phyloP scores from a whole-genome alignment of 2,113 vertebrate genomes.

The Cyprinodon brontotheroides region DNA sequence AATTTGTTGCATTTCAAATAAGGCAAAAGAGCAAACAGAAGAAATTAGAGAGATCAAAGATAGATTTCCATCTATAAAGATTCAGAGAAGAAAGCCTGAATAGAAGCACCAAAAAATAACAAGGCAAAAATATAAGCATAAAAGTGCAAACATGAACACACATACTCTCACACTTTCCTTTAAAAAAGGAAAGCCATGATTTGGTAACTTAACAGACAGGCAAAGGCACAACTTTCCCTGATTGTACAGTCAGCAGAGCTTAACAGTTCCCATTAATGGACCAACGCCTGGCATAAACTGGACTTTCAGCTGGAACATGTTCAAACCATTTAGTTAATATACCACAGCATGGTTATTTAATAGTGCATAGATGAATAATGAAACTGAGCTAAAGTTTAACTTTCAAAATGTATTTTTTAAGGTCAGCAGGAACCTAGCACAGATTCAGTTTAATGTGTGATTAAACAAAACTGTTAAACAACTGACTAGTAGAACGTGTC shows the following conservation, averaged over 20 bases:
- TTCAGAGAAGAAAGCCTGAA: background rate
- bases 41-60: background rate
- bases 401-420: slow-evolving; percentile 37
- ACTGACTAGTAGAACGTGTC: background rate
- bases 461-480: background rate
- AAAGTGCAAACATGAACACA: background rate
- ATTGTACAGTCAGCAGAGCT: slow-evolving; percentile 10
- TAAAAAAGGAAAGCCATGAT: slow-evolving; percentile 1
- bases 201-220: slow-evolving; percentile 9
- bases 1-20: no score
- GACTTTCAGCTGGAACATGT: background rate
- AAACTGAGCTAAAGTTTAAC: slow-evolving; percentile 27
- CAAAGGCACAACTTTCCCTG: background rate
- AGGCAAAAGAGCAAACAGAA: background rate
- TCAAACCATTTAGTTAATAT: slow-evolving; percentile 28
- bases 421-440: background rate
- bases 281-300: slow-evolving; percentile 31
- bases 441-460: background rate
- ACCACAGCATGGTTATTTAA: slow-evolving; percentile 37
- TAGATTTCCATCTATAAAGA: slow-evolving; percentile 6
- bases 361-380: slow-evolving; percentile 47
- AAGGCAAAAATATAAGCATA: background rate
- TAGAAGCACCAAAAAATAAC: slow-evolving; percentile 13
- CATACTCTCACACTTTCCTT: background rate
- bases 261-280: slow-evolving; percentile 10